phyloP scores from a whole-genome alignment of 37 sponge, comb jelly and placozoan species.

The Cladorhizidae sp. region DNA sequence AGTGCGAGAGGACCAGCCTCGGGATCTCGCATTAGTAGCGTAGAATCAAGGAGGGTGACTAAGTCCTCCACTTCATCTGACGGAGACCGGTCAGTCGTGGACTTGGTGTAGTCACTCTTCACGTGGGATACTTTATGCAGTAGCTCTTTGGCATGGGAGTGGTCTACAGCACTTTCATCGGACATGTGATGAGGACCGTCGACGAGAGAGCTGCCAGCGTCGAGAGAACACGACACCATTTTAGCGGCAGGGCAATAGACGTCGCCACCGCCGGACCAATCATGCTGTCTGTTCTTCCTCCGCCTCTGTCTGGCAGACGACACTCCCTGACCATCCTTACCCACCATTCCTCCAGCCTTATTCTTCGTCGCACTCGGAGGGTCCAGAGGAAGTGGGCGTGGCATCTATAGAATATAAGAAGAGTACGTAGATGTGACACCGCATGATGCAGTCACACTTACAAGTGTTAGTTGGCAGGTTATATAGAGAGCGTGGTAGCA shows the following conservation, averaged over 20 bases:
- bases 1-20: background rate
- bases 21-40: conserved; percentile 41
- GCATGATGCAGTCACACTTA: too few relatives aligned
- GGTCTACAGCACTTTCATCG: too few relatives aligned
- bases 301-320: conserved; percentile 42
- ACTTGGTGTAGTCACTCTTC: background rate
- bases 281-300: conserved; percentile 18
- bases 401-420: conserved; percentile 3
- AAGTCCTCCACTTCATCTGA: conserved; percentile 35
- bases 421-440: too few relatives aligned
- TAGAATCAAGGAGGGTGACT: conserved; percentile 37
- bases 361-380: too few relatives aligned
- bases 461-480: too few relatives aligned
- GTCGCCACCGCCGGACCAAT: background rate
- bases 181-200: too few relatives aligned
- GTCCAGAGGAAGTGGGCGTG: conserved; percentile 18
- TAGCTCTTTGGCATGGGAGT: too few relatives aligned
- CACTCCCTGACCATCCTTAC: background rate
- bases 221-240: too few relatives aligned
- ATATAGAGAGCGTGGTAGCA: too few relatives aligned
- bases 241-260: too few relatives aligned
- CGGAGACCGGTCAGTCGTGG: background rate
- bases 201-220: too few relatives aligned
- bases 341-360: background rate
- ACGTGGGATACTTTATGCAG: background rate